Evolutionary conservation across 2,113 vertebrate species (phyloP), one percentile per base, ranked within the genome.

Genomic region (Gila orcuttii): DNA sequence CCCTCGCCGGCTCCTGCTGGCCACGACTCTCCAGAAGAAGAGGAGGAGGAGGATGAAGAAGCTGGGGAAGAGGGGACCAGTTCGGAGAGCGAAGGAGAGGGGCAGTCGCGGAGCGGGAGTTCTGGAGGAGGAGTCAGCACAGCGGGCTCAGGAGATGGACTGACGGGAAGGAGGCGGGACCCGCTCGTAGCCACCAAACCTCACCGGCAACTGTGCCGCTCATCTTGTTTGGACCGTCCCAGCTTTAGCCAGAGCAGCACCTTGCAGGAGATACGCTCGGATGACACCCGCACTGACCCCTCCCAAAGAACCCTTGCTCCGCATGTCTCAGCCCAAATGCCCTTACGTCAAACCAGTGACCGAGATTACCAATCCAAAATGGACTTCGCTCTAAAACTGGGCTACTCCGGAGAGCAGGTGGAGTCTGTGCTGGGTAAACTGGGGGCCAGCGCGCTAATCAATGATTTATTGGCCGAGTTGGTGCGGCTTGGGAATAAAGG

Each of bases 371-470:
- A 98, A 92, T 95, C 96, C 50, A 99, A 99, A 93, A 97, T 98
- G 95, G 98, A 99, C 79, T 99, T 99, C 93, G 98, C 98, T 82
- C 93, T 99, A 92, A 99, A 99, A 93, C 92, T 99, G 90, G 98
- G 98, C 7, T 99, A 99, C 86, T 96, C 96, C 0, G 96, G 96
- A 77, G 97, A 98, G 88, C 98, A 99, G 92, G 98, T 99, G 90
- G 96, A 97, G 93, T 93, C 96, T 11, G 98, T 99, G 86, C 94
- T 99, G 89, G 96, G 96, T 90, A 99, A 99, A 91, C 57, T 99
- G 90, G 98, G 98, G 36, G 92, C 97, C 60, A 95, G 96, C 45
- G 97, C 98, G 0, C 96, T 99, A 75, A 99, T 98, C 89, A 99
- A 99, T 85, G 98, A 99, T 77, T 90, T 99, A 83, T 94, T 99